Base-by-base conservation (phyloP, 2,888 invertebrate species). In the Pheosia gnoma region DNA sequence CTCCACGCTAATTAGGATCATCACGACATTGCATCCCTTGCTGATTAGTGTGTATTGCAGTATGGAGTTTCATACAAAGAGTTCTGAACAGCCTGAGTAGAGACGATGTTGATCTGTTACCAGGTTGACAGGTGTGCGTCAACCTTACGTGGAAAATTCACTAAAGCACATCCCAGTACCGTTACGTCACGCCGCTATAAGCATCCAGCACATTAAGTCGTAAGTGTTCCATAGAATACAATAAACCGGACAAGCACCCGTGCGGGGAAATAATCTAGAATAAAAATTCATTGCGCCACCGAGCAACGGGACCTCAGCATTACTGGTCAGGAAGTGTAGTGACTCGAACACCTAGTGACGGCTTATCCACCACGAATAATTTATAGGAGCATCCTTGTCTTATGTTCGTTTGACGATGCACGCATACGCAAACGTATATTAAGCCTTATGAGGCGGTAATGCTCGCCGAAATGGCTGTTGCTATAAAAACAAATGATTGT, bases 211-310 rank as follows among this genome's bases (percentile, higher is more conserved):
- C 68, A 70, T 73, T 79, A 79, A 80, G 75, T 80, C 58, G 56
- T 59, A 63, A 62, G 66, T 71, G 75, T 80, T 81, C 77, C 81
- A 78, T 82, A 78, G 78, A 84, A 79, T 79, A 75, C 82, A 87
- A 78, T 80, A 80, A 85, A 84, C 84, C 88, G 89, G 85, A 88
- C 84, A 80, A 84, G 77, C 78, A 81, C 72, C 71, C 84, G 74
- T 73, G 70, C 77, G 77, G 78, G 86, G 86, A 79, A 85, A 86
- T 90, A 91, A 92, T 89, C 75, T 82, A 75, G 75, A 77, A 90
- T 90, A 89, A 91, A 91, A 89, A 91, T 91, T 90, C 90, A 90
- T 71, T 64, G 76, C 82, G 74, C 59, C 67, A 60, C 59, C 68
- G 63, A 61, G 67, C 70, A 75, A 75, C 74, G 75, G 74, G 66